These are phyloP conservation scores for Zaprionus lineosus DNA, from an alignment of 2,888 invertebrate genomes.

Conservation along the genomic window DNA sequence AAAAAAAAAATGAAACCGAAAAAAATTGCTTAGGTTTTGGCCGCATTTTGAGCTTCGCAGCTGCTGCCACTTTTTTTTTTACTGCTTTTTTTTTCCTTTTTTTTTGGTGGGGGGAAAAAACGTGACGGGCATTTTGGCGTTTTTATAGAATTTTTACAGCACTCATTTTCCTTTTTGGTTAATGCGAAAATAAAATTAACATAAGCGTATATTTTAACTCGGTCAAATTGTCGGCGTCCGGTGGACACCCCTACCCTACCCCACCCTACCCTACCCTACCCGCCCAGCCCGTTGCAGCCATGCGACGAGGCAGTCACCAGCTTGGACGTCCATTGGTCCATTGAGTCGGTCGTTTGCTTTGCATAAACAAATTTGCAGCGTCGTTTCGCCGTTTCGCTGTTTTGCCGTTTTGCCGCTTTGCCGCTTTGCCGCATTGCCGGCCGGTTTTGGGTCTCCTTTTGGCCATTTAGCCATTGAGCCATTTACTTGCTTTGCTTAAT, in stretches of 20 bases:
- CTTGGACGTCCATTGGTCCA: too few species aligned
- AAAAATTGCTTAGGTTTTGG: constrained; percentile 47
- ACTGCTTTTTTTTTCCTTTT: constrained; percentile 3
- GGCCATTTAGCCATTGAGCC: constrained; percentile 8
- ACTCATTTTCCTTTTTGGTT: constrained; percentile 18
- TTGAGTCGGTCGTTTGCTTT: constrained; percentile 57
- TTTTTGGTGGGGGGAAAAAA: constrained; percentile 32
- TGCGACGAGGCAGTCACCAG: too few species aligned
- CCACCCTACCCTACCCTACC: neutral
- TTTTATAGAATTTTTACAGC: constrained; percentile 49
- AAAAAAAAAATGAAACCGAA: constrained; percentile 1
- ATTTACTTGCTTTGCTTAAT: constrained; percentile 66
- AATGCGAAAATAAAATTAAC: constrained; percentile 59
- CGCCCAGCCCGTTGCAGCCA: neutral
- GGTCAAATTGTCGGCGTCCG: constrained; percentile 75
- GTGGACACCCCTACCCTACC: constrained; percentile 15
- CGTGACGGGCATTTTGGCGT: constrained; percentile 68
- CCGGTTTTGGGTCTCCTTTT: constrained; percentile 52
- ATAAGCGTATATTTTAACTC: constrained; percentile 76
- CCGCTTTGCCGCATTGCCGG: constrained; percentile 69
- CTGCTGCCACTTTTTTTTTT: constrained; percentile 5
- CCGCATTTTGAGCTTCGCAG: too few species aligned
- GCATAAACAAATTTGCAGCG: constrained; percentile 73
- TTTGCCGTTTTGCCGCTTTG: constrained; percentile 32
- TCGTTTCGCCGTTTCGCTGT: constrained; percentile 35